Conservation (phyloP, 2,113 vertebrate species). For the Bettongia penicillata region DNA sequence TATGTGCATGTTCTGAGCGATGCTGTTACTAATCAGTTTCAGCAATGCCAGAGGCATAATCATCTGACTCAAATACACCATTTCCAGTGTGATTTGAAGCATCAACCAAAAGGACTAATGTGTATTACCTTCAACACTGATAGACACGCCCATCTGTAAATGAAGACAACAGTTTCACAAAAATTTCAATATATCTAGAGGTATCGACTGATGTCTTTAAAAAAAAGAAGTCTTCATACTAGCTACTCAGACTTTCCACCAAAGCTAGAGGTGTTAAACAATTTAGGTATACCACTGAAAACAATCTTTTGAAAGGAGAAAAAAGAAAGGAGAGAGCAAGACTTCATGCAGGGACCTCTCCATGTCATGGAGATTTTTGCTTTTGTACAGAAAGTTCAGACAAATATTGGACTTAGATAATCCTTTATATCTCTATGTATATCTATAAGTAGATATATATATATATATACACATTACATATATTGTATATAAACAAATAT, state of each 20-base stretch:
- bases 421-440: background rate
- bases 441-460: background rate
- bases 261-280: slow-evolving; percentile 11
- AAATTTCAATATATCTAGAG: background rate
- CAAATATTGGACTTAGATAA: background rate
- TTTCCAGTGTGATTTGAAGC: background rate
- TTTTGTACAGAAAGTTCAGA: background rate
- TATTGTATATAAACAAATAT: background rate
- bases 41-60: slow-evolving; percentile 39
- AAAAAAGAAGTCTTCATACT: background rate
- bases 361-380: background rate
- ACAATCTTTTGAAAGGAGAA: background rate
- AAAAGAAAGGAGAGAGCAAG: background rate
- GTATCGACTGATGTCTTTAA: background rate
- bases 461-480: background rate
- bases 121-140: background rate
- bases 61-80: slow-evolving; percentile 2
- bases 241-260: background rate
- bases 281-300: background rate
- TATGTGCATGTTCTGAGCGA: slow-evolving; percentile 10
- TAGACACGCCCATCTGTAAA: background rate
- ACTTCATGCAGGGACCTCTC: background rate
- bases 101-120: background rate
- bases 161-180: background rate
- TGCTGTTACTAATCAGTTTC: slow-evolving; percentile 23